Evolutionary conservation across 1,140 invertebrate species (phyloP), one percentile per base, ranked within the genome.

Genomic region (Triops cancriformis): DNA sequence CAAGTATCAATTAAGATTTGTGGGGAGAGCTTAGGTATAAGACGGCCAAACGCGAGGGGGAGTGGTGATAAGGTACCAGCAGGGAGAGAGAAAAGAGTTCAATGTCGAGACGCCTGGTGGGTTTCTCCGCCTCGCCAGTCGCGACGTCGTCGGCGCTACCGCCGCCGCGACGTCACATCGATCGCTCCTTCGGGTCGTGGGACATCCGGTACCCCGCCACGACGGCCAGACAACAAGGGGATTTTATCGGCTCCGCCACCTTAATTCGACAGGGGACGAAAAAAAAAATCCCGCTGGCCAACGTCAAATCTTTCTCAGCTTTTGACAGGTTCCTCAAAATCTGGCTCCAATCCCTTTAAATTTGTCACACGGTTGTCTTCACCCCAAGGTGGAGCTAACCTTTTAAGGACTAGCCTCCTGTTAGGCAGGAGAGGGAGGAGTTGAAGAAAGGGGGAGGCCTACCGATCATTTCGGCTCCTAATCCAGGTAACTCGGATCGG

Each of bases 151-250:
- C 31, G 31, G 2, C 7, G 31, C 31, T 37, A 7, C 31, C 31
- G 31, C 31, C 31, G 31, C 51, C 51, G 51, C 51, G 51, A 64
- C 51, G 51, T 64, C 51, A 64, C 51, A 64, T 64, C 51, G 51
- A 64, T 64, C 51, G 51, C 51, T 64, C 6, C 51, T 64, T 64
- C 23, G 51, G 31, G 31, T 37, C 31, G 51, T 64, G 51, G 51
- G 51, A 64, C 51, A 64, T 64, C 51, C 51, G 51, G 51, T 18
- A 37, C 31, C 31, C 31, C 2, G 18, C 14, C 51, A 64, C 10
- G 5, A 64, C 18, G 18, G 14, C 51, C 51, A 64, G 51, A 64
- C 51, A 45, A 45, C 43, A 64, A 64, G 14, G 51, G 51, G 5
- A 23, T 14, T 64, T 64, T 64, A 64, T 23, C 51, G 10, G 5